Percentiles rank a stretch among this genome's conserved stretches.
phyloP scores from a whole-genome alignment of 2,888 invertebrate species.

The Teinopalpus imperialis region DNA sequence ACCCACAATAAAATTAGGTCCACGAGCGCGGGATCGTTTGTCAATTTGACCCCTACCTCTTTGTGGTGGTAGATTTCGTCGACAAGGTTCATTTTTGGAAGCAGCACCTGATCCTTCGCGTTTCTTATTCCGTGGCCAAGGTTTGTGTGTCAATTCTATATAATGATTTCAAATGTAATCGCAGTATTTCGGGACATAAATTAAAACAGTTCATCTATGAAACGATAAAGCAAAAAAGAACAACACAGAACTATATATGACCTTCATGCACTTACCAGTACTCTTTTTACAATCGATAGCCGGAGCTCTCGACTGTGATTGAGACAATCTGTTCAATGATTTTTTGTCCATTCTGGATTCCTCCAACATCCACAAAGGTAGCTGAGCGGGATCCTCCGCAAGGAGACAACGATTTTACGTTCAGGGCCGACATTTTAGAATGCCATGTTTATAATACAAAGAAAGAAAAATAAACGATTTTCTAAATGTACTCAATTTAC shows the following conservation, averaged over 20 bases:
- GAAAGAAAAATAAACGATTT: constrained; percentile 75
- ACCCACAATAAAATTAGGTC: constrained; percentile 76
- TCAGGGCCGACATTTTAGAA: constrained; percentile 90
- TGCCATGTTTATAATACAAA: constrained; percentile 87
- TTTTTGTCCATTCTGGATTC: constrained; percentile 89
- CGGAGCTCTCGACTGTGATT: constrained; percentile 86
- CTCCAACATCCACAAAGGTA: constrained; percentile 78
- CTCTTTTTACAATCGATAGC: constrained; percentile 88
- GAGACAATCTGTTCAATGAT: constrained; percentile 85
- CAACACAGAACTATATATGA: constrained; percentile 32
- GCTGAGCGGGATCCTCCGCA: constrained; percentile 85
- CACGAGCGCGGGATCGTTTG: constrained; percentile 86
- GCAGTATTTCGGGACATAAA: constrained; percentile 8
- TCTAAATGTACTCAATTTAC: constrained; percentile 52
- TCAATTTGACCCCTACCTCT: constrained; percentile 86
- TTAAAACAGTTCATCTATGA: not conserved
- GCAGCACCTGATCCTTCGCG: constrained; percentile 83
- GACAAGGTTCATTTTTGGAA: constrained; percentile 84
- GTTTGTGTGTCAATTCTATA: constrained; percentile 77
- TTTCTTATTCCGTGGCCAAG: constrained; percentile 84
- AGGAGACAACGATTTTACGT: constrained; percentile 86
- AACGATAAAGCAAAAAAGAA: constrained; percentile 1
- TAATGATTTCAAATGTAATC: constrained; percentile 22
- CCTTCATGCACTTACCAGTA: constrained; percentile 82
- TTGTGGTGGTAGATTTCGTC: constrained; percentile 85